Evolutionary conservation across 2,113 vertebrate genomes (phyloP), one percentile per base, ranked within the genome.

Genomic region (Amblyornis subalaris): DNA sequence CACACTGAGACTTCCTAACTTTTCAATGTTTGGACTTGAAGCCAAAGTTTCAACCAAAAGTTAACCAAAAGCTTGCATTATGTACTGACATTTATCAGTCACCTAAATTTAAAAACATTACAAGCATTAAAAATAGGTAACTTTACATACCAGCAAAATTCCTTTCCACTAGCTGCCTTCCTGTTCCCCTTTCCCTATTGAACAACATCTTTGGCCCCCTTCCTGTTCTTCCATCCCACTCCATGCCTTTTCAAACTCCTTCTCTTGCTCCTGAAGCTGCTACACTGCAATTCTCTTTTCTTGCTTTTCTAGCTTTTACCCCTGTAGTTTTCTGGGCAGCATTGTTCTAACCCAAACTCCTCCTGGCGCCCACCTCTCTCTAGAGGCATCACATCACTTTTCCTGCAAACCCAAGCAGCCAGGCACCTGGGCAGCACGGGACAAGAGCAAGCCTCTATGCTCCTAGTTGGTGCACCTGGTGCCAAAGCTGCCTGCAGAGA

Each of bases 381-480:
- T 16, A 28, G 23, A 31, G 58, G 35, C 51, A 77, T 22, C 33
- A 53, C 45, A 85, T 47, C 24, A 21, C 23, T 58, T 17, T 28
- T 72, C 25, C 60, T 71, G 47, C 33, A 80, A 47, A 36, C 7
- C 9, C 28, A 47, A 45, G 82, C 66, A 79, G 74, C 36, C 38
- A 60, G 58, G 64, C 58, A 94, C 47, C 58, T 64, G 69, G 55
- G 55, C 57, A 91, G 66, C 48, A 51, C 1, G 0, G 77, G 64
- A 86, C 35, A 21, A 85, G 17, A 74, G 7, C 29, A 64, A 75
- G 15, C 19, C 62, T 69, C 75, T 10, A 0, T 3, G 15, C 40
- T 72, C 0, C 2, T 3, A 7, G 23, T 1, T 5, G 1, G 35
- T 18, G 33, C 0, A 10, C 33, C 60, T 42, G 31, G 48, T n/a